Conservation (phyloP, 2,113 vertebrate genomes). For the Aldabrachelys gigantea region DNA sequence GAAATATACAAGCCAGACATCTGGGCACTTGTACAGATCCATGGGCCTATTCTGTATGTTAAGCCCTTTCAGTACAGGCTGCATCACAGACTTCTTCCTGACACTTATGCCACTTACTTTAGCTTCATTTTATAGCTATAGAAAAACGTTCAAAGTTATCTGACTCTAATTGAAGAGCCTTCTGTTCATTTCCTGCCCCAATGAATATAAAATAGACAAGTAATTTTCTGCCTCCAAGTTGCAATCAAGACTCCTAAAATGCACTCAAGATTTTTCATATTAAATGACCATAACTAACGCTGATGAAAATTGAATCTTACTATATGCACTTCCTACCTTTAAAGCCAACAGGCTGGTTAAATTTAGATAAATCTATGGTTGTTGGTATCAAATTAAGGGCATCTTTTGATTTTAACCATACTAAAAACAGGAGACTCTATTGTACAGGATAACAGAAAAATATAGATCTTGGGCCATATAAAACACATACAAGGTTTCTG, state of each 20-base stretch:
- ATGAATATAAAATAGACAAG: not conserved
- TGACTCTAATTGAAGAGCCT: not conserved
- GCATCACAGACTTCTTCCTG: not conserved
- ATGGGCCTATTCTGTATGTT: not conserved
- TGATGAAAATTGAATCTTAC: conserved; percentile 34
- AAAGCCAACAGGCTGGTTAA: conserved; percentile 29
- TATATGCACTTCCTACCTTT: conserved; percentile 29
- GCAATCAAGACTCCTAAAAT: not conserved
- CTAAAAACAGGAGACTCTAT: conserved; percentile 67
- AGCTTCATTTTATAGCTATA: not conserved
- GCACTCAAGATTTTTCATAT: not conserved
- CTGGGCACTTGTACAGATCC: not conserved
- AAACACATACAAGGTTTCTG: conserved; percentile 45
- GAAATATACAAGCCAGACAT: not conserved
- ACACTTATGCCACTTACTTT: not conserved
- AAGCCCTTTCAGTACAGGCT: not conserved
- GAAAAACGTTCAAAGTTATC: not conserved
- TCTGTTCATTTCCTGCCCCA: not conserved
- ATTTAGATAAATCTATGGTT: conserved; percentile 52
- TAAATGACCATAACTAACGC: conserved; percentile 10
- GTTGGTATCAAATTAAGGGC: conserved; percentile 77
- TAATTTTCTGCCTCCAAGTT: not conserved
- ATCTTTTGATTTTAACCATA: conserved; percentile 74
- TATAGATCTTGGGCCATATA: conserved; percentile 70
- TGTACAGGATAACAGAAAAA: conserved; percentile 76